Evolutionary conservation across 2,113 vertebrate genomes (phyloP).

Genomic region (Notothenia rossii): DNA sequence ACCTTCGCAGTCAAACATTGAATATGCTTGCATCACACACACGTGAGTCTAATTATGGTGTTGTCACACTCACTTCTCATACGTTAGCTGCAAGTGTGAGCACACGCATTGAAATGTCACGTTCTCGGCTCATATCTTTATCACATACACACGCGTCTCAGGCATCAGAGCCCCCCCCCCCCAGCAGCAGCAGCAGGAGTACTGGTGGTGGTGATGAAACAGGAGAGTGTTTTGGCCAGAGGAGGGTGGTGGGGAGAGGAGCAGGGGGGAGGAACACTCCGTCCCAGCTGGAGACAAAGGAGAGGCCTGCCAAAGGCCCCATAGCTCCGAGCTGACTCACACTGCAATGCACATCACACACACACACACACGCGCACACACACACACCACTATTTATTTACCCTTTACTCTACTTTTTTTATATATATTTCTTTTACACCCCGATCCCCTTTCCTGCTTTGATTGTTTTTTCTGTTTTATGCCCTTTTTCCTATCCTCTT

Average conservation of each 20-base stretch:
- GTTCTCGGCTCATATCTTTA: constrained; percentile 6
- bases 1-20: constrained; percentile 21
- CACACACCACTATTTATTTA: constrained; percentile 62
- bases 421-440: constrained; percentile 12
- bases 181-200: background rate
- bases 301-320: constrained; percentile 82
- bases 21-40: background rate
- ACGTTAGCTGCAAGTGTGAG: constrained; percentile 13
- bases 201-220: constrained; percentile 74
- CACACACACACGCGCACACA: constrained; percentile 30
- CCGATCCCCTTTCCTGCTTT: constrained; percentile 34
- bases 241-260: constrained; percentile 44
- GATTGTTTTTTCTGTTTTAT: constrained; percentile 9
- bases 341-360: constrained; percentile 32
- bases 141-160: constrained; percentile 6
- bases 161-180: background rate
- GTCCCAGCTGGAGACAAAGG: constrained; percentile 85
- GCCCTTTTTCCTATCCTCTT: constrained; percentile 16
- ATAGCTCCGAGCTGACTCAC: constrained; percentile 87
- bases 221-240: constrained; percentile 63
- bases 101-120: constrained; percentile 23
- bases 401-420: constrained; percentile 47
- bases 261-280: constrained; percentile 78
- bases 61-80: constrained; percentile 1
- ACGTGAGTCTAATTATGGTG: background rate